Percentiles rank a stretch among this genome's conserved stretches.
Conservation (phyloP, 1,140 invertebrate species). For the Notospermus geniculatus region DNA sequence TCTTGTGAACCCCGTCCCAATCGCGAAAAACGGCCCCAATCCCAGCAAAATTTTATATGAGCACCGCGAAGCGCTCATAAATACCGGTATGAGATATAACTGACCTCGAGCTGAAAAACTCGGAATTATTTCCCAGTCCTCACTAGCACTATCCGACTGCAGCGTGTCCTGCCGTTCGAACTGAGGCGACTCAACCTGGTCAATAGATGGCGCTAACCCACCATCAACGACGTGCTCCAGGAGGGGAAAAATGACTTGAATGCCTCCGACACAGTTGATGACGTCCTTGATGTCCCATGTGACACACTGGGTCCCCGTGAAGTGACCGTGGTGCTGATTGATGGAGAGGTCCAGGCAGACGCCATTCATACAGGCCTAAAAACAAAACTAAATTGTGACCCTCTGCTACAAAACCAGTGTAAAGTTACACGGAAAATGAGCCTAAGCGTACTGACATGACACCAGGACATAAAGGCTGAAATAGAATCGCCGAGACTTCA, state of each 20-base stretch:
- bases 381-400: background rate
- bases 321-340: slow-evolving; percentile 56
- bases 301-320: slow-evolving; percentile 54
- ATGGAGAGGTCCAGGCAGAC: slow-evolving; percentile 61
- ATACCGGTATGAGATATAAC: slow-evolving; percentile 9
- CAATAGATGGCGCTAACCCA: background rate
- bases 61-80: no score
- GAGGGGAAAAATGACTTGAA: slow-evolving; percentile 64
- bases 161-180: background rate
- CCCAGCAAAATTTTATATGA: no score
- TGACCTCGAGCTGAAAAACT: slow-evolving; percentile 60
- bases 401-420: no score
- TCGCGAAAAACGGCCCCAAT: no score
- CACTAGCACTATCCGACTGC: slow-evolving; percentile 29
- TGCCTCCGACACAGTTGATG: slow-evolving; percentile 61
- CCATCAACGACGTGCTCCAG: slow-evolving; percentile 57
- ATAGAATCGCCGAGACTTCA: no score
- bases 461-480: no score
- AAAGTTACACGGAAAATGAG: no score
- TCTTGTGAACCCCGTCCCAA: no score
- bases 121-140: slow-evolving; percentile 63
- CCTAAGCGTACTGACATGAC: no score
- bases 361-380: slow-evolving; percentile 58
- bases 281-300: slow-evolving; percentile 60
- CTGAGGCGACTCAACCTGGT: slow-evolving; percentile 1